Evolutionary conservation across 2,888 invertebrate genomes (phyloP).

Genomic region (Lasioglossum figueresi): DNA sequence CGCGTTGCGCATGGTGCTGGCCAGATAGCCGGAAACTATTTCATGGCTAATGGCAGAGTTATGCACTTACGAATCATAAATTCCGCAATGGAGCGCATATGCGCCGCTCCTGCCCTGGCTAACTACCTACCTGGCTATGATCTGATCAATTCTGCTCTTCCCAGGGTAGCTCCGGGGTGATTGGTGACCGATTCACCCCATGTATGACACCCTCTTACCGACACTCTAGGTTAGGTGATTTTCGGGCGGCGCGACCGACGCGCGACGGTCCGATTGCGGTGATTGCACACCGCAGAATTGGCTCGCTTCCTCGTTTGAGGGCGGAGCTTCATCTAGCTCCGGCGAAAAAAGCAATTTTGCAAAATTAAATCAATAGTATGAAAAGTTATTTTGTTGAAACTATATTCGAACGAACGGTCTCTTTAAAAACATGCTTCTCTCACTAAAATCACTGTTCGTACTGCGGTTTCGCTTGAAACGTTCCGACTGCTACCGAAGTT

Average conservation of each 20-base stretch:
- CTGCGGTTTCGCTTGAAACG: background rate
- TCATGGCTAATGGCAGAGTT: constrained; percentile 77
- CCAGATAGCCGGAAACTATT: constrained; percentile 77
- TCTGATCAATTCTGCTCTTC: constrained; percentile 61
- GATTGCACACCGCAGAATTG: background rate
- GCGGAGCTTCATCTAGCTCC: background rate
- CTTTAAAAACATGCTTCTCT: background rate
- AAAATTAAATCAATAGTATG: background rate
- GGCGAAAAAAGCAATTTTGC: background rate
- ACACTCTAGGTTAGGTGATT: constrained; percentile 11
- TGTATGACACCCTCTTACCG: constrained; percentile 25
- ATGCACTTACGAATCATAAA: constrained; percentile 78
- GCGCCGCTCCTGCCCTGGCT: constrained; percentile 43
- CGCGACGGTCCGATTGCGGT: background rate
- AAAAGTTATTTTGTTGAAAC: too few species aligned
- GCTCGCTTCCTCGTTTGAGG: background rate
- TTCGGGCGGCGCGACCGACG: background rate
- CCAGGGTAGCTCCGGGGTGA: constrained; percentile 46
- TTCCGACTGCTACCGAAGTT: background rate
- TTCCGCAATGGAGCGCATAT: constrained; percentile 71
- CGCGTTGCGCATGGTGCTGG: constrained; percentile 60
- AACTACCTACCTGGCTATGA: constrained; percentile 55
- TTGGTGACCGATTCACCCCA: constrained; percentile 44
- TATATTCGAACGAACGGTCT: background rate
- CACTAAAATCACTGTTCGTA: background rate